Conservation (phyloP, 2,888 invertebrate genomes). For the Caenorhabditis virilis region DNA sequence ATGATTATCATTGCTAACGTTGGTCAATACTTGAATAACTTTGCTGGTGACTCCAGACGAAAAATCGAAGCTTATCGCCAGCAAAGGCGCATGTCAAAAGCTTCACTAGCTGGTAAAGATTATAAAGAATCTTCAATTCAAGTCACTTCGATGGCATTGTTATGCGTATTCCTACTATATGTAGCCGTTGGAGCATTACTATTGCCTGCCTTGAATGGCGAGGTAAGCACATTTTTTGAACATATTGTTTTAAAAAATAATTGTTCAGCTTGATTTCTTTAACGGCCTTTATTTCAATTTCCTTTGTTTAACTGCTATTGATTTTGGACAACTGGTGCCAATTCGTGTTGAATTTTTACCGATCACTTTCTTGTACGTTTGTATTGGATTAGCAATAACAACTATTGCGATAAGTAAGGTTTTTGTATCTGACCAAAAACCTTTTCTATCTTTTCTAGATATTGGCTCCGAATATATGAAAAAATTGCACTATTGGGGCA, state of each 20-base stretch:
- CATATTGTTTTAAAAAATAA: background rate
- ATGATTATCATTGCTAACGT: slow-evolving; percentile 68
- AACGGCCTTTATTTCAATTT: slow-evolving; percentile 68
- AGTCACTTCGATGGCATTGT: slow-evolving; percentile 59
- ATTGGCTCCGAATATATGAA: slow-evolving; percentile 67
- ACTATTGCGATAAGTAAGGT: slow-evolving; percentile 64
- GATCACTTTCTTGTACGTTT: slow-evolving; percentile 67
- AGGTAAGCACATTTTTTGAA: slow-evolving; percentile 21
- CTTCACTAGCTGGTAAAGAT: slow-evolving; percentile 54
- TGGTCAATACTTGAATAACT: slow-evolving; percentile 66
- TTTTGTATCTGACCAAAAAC: background rate
- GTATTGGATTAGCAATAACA: slow-evolving; percentile 67
- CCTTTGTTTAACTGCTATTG: slow-evolving; percentile 66
- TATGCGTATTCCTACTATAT: slow-evolving; percentile 62
- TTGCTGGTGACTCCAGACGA: slow-evolving; percentile 60
- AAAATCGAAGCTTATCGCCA: slow-evolving; percentile 61
- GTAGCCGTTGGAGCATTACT: slow-evolving; percentile 65
- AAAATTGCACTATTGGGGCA: slow-evolving; percentile 66
- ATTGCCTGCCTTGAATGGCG: slow-evolving; percentile 66
- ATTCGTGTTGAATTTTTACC: slow-evolving; percentile 62
- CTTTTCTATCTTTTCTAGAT: slow-evolving; percentile 35
- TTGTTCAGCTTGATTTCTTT: slow-evolving; percentile 61
- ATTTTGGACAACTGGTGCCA: slow-evolving; percentile 66
- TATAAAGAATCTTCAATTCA: slow-evolving; percentile 55
- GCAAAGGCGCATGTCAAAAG: slow-evolving; percentile 54